phyloP scores from a whole-genome alignment of 2,797 vertebrate genomes.

The Epinephelus awoara region DNA sequence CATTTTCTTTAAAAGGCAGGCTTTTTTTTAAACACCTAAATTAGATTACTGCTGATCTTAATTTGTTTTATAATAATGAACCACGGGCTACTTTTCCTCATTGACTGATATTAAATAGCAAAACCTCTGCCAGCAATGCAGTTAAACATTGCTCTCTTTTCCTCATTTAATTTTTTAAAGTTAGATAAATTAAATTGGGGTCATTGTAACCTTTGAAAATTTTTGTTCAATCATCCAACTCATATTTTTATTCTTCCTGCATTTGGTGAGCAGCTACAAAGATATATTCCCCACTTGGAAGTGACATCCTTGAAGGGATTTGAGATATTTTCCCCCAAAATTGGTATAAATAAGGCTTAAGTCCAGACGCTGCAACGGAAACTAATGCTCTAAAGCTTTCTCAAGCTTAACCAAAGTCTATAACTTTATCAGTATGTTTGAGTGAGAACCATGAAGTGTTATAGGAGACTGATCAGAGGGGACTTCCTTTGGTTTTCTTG shows the following conservation, averaged over 20 bases:
- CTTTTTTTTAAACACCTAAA: constrained; percentile 11
- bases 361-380: constrained; percentile 49
- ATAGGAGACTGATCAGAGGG: constrained; percentile 39
- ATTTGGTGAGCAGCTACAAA: constrained; percentile 19
- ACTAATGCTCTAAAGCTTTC: constrained; percentile 57
- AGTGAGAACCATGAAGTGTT: constrained; percentile 53
- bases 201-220: constrained; percentile 43
- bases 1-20: not conserved
- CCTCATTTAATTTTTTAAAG: constrained; percentile 37
- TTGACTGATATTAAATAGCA: constrained; percentile 41
- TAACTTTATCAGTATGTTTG: constrained; percentile 61
- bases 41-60: constrained; percentile 37
- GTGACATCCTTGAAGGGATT: constrained; percentile 55
- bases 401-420: constrained; percentile 49
- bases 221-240: constrained; percentile 22
- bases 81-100: constrained; percentile 45
- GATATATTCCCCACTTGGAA: constrained; percentile 24
- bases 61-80: constrained; percentile 51
- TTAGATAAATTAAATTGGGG: constrained; percentile 57
- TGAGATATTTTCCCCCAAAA: constrained; percentile 51
- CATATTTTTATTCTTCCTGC: constrained; percentile 18
- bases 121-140: constrained; percentile 43
- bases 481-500: constrained; percentile 24
- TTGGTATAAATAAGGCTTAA: constrained; percentile 62
- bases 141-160: constrained; percentile 23